Conservation (phyloP, 2,888 invertebrate species). For the Graphium colonna region DNA sequence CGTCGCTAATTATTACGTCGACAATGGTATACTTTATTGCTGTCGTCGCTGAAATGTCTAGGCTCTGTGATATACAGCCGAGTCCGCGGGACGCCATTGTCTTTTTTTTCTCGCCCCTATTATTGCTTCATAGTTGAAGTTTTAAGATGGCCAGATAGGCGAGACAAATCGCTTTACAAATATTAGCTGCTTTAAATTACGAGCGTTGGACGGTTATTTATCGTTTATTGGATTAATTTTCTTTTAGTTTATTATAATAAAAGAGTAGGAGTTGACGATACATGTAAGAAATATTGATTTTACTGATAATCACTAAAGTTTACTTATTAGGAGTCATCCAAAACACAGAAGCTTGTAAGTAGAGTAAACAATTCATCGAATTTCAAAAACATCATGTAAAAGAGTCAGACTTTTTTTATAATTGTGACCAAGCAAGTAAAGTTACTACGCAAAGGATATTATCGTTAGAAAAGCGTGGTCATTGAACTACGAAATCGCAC, state of each 20-base stretch:
- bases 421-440: too few relatives aligned
- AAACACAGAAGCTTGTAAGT: too few relatives aligned
- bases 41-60: constrained; percentile 23
- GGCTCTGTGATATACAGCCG: constrained; percentile 18
- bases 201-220: constrained; percentile 4
- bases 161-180: constrained; percentile 18
- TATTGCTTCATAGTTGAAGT: constrained; percentile 3
- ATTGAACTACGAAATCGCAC: too few relatives aligned
- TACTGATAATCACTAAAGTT: too few relatives aligned
- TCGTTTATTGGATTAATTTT: not conserved
- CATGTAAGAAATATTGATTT: too few relatives aligned
- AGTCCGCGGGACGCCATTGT: constrained; percentile 4
- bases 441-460: too few relatives aligned
- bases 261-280: too few relatives aligned
- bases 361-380: too few relatives aligned
- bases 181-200: constrained; percentile 6
- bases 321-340: too few relatives aligned
- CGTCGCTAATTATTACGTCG: constrained; percentile 16
- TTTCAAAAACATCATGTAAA: too few relatives aligned
- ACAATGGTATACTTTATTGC: constrained; percentile 23
- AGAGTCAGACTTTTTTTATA: too few relatives aligned
- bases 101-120: constrained; percentile 5
- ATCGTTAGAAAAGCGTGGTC: too few relatives aligned
- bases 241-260: not conserved
- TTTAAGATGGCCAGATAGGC: constrained; percentile 17